phyloP scores from a whole-genome alignment of 2,888 invertebrate genomes.

The Andrena dorsata region DNA sequence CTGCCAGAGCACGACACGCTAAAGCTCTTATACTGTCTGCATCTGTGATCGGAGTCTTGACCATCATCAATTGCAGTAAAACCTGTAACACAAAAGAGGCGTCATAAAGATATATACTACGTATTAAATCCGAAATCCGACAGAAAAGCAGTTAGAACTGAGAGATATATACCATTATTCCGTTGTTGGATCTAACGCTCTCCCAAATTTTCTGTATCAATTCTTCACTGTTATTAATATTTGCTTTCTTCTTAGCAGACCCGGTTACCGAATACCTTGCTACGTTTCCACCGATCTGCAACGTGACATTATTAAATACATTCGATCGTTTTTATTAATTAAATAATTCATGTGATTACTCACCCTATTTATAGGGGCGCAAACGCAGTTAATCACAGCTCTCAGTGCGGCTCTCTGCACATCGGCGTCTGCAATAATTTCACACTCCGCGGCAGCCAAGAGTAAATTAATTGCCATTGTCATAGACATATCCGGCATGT shows the following conservation, averaged over 20 bases:
- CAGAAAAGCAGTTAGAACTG: not conserved
- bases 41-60: conserved; percentile 97
- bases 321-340: not conserved
- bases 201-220: conserved; percentile 97
- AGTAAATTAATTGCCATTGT: conserved; percentile 87
- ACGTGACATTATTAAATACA: not conserved
- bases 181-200: conserved; percentile 96
- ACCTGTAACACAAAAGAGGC: conserved; percentile 86
- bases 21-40: conserved; percentile 97
- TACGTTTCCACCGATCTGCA: conserved; percentile 86
- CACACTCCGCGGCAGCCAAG: conserved; percentile 93
- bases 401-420: conserved; percentile 96
- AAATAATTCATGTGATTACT: conserved; percentile 72
- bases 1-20: conserved; percentile 96
- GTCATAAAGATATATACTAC: not conserved
- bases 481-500: conserved; percentile 91
- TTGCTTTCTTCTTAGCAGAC: conserved; percentile 88
- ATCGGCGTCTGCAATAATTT: conserved; percentile 95
- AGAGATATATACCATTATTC: conserved; percentile 92
- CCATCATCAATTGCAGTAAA: conserved; percentile 94
- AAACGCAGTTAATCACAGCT: conserved; percentile 97
- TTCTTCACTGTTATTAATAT: conserved; percentile 91
- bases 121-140: too few species aligned
- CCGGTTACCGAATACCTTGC: conserved; percentile 85
- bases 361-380: conserved; percentile 94